phyloP scores from a whole-genome alignment of 2,113 vertebrate species.

The Heptranchias perlo region DNA sequence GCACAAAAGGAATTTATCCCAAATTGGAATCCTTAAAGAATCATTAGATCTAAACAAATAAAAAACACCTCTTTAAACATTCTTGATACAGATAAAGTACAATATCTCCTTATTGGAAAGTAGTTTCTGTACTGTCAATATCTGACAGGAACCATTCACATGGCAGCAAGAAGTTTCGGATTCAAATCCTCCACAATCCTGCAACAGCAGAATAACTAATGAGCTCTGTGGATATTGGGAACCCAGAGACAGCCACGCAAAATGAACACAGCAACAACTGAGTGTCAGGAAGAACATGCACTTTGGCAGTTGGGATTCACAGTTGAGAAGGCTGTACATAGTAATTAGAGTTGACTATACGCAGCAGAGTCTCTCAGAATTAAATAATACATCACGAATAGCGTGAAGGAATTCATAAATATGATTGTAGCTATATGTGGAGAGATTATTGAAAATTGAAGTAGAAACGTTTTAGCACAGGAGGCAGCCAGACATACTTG shows the following conservation, averaged over 20 bases:
- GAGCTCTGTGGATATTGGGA: not conserved
- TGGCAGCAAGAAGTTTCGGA: not conserved
- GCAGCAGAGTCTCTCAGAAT: not conserved
- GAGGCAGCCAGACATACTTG: not conserved
- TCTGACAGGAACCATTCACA: not conserved
- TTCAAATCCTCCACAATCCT: not conserved
- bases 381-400: not conserved
- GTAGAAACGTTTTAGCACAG: not conserved
- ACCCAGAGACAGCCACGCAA: not conserved
- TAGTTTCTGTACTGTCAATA: not conserved
- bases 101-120: not conserved
- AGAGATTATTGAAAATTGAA: not conserved
- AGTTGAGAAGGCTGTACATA: not conserved
- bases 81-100: not conserved
- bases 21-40: not conserved
- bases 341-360: not conserved
- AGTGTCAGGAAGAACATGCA: not conserved
- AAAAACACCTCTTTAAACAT: not conserved
- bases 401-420: not conserved
- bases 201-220: not conserved
- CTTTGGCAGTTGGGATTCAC: not conserved
- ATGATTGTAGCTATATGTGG: not conserved
- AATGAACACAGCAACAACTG: not conserved
- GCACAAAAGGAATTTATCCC: not conserved
- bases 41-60: not conserved